Evolutionary conservation across 2,888 invertebrate genomes (phyloP).

Genomic region (Pollenia labialis): DNA sequence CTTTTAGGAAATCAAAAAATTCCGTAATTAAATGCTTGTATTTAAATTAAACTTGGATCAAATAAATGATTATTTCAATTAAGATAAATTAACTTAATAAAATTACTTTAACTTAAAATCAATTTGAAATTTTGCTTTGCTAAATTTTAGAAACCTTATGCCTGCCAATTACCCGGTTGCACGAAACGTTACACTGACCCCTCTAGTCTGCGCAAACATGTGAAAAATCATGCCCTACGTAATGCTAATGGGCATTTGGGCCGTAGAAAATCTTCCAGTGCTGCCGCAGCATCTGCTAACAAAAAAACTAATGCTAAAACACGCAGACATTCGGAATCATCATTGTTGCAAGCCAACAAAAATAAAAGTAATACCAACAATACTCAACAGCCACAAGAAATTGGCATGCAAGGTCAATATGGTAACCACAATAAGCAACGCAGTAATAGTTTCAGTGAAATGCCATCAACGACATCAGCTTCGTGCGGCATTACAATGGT

Average conservation of each 20-base stretch:
- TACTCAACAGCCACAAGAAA: constrained; percentile 52
- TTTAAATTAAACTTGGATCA: too few species aligned
- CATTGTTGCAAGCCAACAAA: constrained; percentile 59
- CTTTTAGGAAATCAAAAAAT: not conserved
- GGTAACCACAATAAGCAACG: constrained; percentile 76
- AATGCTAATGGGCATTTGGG: constrained; percentile 80
- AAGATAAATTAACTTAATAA: not conserved
- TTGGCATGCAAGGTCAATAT: constrained; percentile 62
- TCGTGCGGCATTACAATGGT: constrained; percentile 35
- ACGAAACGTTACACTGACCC: constrained; percentile 97
- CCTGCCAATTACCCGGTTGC: constrained; percentile 94
- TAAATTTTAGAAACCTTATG: constrained; percentile 92
- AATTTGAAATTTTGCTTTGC: constrained; percentile 1
- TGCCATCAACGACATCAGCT: constrained; percentile 39
- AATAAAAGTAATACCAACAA: constrained; percentile 55
- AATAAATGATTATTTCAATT: too few species aligned
- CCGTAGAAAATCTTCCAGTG: constrained; percentile 82
- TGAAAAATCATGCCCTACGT: constrained; percentile 89
- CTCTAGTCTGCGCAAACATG: constrained; percentile 95
- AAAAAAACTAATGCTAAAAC: constrained; percentile 68
- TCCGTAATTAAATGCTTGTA: not conserved
- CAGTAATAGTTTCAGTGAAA: constrained; percentile 81
- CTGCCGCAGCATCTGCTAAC: constrained; percentile 47
- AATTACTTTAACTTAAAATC: not conserved
- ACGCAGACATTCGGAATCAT: constrained; percentile 71